These are phyloP conservation scores for Pelodytes ibericus DNA, from an alignment of 2,797 vertebrate genomes.

Conservation along the genomic window DNA sequence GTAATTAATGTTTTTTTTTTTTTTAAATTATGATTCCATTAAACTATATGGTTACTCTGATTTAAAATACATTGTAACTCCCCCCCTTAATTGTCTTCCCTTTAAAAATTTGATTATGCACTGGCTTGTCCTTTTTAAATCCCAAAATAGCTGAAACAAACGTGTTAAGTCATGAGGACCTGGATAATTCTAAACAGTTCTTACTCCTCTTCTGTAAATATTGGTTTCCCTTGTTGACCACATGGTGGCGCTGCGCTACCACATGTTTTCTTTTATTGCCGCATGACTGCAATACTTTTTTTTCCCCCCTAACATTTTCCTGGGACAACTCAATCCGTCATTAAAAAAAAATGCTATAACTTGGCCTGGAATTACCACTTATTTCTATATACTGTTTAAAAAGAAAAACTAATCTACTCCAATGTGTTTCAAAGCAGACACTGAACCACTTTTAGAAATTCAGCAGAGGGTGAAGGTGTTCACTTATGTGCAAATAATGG, in stretches of 20 bases:
- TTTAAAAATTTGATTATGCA: too few species aligned
- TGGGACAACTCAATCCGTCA: constrained; percentile 44
- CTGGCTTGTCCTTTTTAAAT: too few species aligned
- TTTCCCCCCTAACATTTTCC: constrained; percentile 30
- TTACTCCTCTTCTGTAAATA: not conserved
- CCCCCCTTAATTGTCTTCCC: too few species aligned
- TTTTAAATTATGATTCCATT: too few species aligned
- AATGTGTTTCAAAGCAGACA: constrained; percentile 26
- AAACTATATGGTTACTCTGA: too few species aligned
- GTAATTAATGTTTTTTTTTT: too few species aligned
- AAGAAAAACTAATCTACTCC: constrained; percentile 47
- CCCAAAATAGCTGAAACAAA: too few species aligned
- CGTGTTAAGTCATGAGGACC: too few species aligned
- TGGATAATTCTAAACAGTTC: not conserved
- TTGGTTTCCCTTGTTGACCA: constrained; percentile 7
- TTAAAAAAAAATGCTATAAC: constrained; percentile 47
- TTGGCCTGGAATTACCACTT: constrained; percentile 36
- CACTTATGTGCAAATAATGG: constrained; percentile 35
- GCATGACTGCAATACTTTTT: not conserved
- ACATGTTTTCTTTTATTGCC: not conserved
- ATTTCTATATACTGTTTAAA: constrained; percentile 39
- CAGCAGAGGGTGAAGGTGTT: constrained; percentile 5
- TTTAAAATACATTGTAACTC: too few species aligned
- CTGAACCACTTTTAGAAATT: constrained; percentile 29
- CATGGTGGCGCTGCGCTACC: constrained; percentile 33